Percentiles rank a stretch among this genome's conserved stretches.
Conservation (phyloP, 2,797 vertebrate species). For the Trachurus trachurus region DNA sequence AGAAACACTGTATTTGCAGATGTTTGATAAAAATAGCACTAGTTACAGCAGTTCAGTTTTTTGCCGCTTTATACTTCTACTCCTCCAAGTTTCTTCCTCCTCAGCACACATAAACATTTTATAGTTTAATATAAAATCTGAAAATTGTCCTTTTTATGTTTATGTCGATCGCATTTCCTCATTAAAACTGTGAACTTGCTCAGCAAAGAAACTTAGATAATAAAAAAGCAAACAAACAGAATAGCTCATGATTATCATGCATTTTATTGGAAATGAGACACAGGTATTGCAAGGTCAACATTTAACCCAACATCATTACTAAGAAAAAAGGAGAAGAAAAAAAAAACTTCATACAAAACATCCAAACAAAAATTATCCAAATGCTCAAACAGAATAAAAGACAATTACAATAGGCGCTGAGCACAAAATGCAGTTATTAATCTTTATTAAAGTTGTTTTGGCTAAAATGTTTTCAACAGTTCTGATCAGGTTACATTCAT, state of each 20-base stretch:
- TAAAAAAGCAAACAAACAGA: not conserved
- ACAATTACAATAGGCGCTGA: constrained; percentile 50
- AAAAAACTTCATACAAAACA: constrained; percentile 68
- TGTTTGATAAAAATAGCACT: no score
- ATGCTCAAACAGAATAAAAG: constrained; percentile 57
- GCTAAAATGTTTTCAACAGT: constrained; percentile 70
- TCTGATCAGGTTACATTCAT: constrained; percentile 84
- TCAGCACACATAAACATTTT: no score
- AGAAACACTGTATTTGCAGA: not conserved
- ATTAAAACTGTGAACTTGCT: not conserved
- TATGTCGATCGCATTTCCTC: no score
- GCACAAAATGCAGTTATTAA: constrained; percentile 65
- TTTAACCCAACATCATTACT: constrained; percentile 66
- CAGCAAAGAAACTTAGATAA: not conserved
- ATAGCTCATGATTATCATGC: constrained; percentile 72
- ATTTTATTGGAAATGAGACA: constrained; percentile 83
- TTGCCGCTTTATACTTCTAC: no score
- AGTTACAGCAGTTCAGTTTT: no score
- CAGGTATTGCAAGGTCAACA: constrained; percentile 74
- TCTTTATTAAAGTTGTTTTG: constrained; percentile 79
- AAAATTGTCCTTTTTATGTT: no score
- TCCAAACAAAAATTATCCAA: constrained; percentile 58
- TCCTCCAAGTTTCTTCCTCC: no score
- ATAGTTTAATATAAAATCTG: no score
- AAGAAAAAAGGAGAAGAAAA: constrained; percentile 42